Evolutionary conservation across 1,140 invertebrate genomes (phyloP).

Genomic region (Drosophila micromelanica): DNA sequence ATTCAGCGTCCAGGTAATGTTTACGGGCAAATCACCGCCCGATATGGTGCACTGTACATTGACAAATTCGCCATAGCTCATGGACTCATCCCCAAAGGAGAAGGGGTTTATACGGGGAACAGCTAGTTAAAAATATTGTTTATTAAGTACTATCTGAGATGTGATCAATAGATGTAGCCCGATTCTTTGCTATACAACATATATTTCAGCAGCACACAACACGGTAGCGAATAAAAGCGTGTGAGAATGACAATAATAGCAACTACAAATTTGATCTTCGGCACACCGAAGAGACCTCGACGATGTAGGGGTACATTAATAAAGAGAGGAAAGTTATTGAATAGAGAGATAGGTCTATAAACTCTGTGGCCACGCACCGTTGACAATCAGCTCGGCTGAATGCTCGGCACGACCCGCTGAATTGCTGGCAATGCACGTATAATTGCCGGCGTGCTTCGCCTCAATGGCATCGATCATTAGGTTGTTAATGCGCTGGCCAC

Average conservation of each 20-base stretch:
- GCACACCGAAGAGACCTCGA: constrained; percentile 10
- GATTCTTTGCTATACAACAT: constrained; percentile 5
- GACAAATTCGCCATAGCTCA: constrained; percentile 90
- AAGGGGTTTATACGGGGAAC: constrained; percentile 86
- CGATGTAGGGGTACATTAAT: background rate
- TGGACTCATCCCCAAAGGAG: constrained; percentile 87
- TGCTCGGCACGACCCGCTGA: constrained; percentile 86
- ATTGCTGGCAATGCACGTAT: constrained; percentile 89
- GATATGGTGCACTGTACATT: constrained; percentile 88
- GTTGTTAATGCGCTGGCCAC: constrained; percentile 85
- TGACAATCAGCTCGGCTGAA: constrained; percentile 86
- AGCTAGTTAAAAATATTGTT: background rate
- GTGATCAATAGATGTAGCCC: background rate
- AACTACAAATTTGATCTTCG: constrained; percentile 15
- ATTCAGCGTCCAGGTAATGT: constrained; percentile 87
- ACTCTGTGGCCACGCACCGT: constrained; percentile 83
- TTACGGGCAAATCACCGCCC: constrained; percentile 89
- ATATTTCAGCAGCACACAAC: constrained; percentile 36
- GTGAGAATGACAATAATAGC: background rate
- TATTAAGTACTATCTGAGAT: background rate
- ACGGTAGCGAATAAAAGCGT: constrained; percentile 7
- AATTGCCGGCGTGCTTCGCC: constrained; percentile 88
- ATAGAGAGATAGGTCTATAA: constrained; percentile 10
- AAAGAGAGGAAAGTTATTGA: too few species aligned
- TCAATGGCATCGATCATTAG: constrained; percentile 86